phyloP scores from a whole-genome alignment of 2,888 invertebrate species.

The Acanthosepion lycidas region DNA sequence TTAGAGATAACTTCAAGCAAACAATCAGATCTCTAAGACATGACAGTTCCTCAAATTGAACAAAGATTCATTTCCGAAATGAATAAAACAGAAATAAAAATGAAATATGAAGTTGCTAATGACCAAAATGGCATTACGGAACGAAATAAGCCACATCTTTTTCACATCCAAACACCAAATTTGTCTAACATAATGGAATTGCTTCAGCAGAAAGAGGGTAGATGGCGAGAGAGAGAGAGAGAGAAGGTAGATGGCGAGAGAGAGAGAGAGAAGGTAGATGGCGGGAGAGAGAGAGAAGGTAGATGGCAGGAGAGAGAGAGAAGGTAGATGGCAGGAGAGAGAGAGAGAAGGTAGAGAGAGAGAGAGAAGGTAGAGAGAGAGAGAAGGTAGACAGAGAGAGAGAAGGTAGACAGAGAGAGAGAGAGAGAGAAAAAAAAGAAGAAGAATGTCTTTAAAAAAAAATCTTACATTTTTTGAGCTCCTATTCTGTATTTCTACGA shows the following conservation, averaged over 20 bases:
- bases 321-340: too few species aligned
- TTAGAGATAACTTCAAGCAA: not conserved
- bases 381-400: too few species aligned
- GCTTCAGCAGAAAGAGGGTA: not conserved
- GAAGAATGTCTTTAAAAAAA: not conserved
- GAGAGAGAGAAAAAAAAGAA: not conserved
- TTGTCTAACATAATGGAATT: not conserved
- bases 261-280: too few species aligned
- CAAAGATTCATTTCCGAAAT: not conserved
- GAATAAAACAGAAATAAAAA: not conserved
- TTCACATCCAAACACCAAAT: not conserved
- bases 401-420: too few species aligned
- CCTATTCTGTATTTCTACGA: not conserved
- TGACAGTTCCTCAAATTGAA: not conserved
- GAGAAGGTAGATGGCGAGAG: too few species aligned
- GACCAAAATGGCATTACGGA: not conserved
- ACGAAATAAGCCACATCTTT: not conserved
- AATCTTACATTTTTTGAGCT: not conserved
- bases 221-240: too few species aligned
- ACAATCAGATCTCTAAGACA: not conserved
- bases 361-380: too few species aligned
- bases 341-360: not conserved
- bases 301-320: rapidly evolving
- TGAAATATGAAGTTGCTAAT: not conserved
- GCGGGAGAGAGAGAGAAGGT: too few species aligned